These are phyloP conservation scores for Gavialis gangeticus DNA, from an alignment of 2,113 vertebrate species.

Conservation along the genomic window DNA sequence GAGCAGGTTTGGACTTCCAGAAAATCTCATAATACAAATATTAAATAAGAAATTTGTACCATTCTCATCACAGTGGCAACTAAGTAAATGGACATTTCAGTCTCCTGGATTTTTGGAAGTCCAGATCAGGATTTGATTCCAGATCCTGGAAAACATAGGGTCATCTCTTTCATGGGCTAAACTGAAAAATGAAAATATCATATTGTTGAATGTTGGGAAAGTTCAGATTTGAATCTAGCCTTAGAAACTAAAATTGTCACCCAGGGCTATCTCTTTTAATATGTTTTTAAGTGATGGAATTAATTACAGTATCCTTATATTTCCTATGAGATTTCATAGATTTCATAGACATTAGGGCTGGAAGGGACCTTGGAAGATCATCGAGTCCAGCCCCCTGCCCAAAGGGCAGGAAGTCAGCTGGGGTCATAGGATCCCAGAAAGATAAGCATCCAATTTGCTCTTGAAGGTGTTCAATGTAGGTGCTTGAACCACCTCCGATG, in stretches of 20 bases:
- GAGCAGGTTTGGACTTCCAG: neutral
- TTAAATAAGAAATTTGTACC: neutral
- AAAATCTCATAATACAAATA: neutral
- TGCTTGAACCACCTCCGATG: no score
- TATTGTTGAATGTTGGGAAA: neutral
- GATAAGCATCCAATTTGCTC: no score
- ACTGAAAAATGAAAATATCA: neutral
- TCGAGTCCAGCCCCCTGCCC: no score
- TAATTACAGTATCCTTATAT: neutral
- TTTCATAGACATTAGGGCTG: no score
- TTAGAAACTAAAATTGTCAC: neutral
- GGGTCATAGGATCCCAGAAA: no score
- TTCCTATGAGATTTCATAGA: neutral
- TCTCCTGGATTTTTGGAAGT: neutral
- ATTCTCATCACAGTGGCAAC: neutral
- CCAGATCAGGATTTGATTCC: neutral
- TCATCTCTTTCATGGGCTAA: neutral
- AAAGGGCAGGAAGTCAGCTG: no score
- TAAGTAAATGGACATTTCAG: neutral
- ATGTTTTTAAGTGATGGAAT: neutral
- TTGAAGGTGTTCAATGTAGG: no score
- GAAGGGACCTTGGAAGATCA: no score
- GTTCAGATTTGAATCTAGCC: fast-evolving
- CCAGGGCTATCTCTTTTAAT: neutral
- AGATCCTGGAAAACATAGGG: neutral